Evolutionary conservation across 1,140 invertebrate species (phyloP).

Genomic region (Ips typographus): DNA sequence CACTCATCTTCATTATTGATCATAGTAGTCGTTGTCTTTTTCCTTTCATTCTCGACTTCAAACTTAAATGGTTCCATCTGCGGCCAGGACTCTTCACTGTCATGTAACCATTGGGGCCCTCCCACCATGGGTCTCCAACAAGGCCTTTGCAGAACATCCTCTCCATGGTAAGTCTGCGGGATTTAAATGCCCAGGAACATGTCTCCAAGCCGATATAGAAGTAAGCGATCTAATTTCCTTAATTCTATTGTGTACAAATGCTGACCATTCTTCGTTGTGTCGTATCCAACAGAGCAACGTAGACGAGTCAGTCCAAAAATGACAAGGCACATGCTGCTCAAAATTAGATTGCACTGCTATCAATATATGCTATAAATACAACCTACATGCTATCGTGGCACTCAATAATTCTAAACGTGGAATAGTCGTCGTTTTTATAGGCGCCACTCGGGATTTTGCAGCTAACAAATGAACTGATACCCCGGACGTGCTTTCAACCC

Average conservation of each 20-base stretch:
- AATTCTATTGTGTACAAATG: conserved; percentile 46
- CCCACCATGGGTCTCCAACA: conserved; percentile 43
- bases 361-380: no score
- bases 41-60: conserved; percentile 11
- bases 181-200: conserved; percentile 50
- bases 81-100: conserved; percentile 38
- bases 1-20: conserved; percentile 5
- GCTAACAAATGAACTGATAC: no score
- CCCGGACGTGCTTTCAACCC: no score
- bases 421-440: no score
- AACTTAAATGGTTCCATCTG: background rate
- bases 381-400: no score
- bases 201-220: conserved; percentile 42
- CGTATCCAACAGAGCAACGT: conserved; percentile 44
- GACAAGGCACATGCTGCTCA: no score
- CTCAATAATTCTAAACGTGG: no score
- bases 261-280: conserved; percentile 35
- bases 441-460: no score
- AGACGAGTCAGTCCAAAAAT: conserved; percentile 38
- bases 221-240: conserved; percentile 45
- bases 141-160: conserved; percentile 40
- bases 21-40: conserved; percentile 20
- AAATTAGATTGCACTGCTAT: no score
- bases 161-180: conserved; percentile 52
- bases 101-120: conserved; percentile 40